A percentile compares a stretch with the other conserved stretches of the same genome.
phyloP scores from a whole-genome alignment of 2,888 invertebrate species.

The Conops quadrifasciatus region DNA sequence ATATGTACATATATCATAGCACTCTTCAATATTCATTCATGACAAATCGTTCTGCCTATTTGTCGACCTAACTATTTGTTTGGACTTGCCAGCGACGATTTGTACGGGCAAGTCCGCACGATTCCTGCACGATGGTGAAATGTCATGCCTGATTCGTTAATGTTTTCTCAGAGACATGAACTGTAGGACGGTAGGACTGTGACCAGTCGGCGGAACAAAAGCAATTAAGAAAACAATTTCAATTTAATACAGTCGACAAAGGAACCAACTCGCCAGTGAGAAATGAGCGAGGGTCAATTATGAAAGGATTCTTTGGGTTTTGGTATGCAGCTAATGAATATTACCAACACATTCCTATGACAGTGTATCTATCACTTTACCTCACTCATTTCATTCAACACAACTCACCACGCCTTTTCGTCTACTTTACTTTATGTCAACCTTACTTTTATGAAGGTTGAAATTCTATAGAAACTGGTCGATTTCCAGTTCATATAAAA shows the following conservation, averaged over 20 bases:
- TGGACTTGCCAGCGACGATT: not conserved
- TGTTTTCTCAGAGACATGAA: not conserved
- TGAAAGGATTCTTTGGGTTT: constrained; percentile 49
- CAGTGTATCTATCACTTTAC: not conserved
- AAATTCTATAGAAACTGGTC: not conserved
- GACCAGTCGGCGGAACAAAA: constrained; percentile 47
- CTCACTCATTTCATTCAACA: not conserved
- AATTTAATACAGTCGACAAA: constrained; percentile 44
- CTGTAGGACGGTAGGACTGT: not conserved
- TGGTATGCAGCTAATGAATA: constrained; percentile 42
- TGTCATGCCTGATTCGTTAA: not conserved
- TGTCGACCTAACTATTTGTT: not conserved
- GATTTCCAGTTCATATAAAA: not conserved
- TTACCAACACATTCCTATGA: constrained; percentile 16
- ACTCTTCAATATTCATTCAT: not conserved
- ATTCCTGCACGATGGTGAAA: not conserved
- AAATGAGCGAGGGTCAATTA: constrained; percentile 53
- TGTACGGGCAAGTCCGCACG: not conserved
- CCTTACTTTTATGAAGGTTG: not conserved
- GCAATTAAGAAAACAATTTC: constrained; percentile 58
- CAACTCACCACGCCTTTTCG: not conserved
- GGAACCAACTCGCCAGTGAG: not conserved
- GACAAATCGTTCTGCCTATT: not conserved
- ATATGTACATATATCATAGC: not conserved
- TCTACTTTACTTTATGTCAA: not conserved